Conservation (phyloP, 1,140 invertebrate species). For the Drosophila punjabiensis region DNA sequence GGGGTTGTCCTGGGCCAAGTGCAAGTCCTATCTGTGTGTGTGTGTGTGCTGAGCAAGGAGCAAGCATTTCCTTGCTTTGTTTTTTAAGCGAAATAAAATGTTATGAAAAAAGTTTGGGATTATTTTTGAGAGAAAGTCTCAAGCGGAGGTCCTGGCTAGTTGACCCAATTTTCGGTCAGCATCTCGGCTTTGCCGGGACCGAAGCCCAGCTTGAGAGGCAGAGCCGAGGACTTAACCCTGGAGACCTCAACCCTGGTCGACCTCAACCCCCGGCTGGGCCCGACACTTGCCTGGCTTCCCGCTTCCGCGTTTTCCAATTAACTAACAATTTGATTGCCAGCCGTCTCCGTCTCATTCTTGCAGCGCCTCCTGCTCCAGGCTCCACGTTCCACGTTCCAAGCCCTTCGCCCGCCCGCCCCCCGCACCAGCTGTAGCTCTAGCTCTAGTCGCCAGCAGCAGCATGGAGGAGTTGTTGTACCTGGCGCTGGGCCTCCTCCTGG, state of each 20-base stretch:
- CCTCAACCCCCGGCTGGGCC: constrained; percentile 4
- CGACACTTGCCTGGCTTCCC: constrained; percentile 63
- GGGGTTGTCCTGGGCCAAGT: constrained; percentile 35
- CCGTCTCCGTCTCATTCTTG: neutral
- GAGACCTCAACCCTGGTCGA: constrained; percentile 4
- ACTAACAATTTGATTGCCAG: constrained; percentile 31
- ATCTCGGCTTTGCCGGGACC: constrained; percentile 44
- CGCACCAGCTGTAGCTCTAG: neutral
- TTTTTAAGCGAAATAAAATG: neutral
- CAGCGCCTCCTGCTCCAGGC: constrained; percentile 12
- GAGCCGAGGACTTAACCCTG: constrained; percentile 18
- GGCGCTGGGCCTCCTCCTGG: constrained; percentile 65
- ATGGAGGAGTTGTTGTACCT: constrained; percentile 72
- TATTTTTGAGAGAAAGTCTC: neutral
- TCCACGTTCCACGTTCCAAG: neutral
- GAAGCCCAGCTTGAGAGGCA: constrained; percentile 9
- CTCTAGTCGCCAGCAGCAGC: constrained; percentile 14
- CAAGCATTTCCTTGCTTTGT: neutral
- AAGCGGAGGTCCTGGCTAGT: neutral
- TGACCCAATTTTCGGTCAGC: constrained; percentile 66
- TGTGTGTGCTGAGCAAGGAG: constrained; percentile 2
- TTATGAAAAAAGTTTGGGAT: neutral
- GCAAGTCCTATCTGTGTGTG: neutral
- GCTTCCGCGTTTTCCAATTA: constrained; percentile 38
- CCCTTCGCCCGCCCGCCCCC: neutral